A percentile compares a stretch with the other conserved stretches of the same genome.
phyloP scores from a whole-genome alignment of 2,888 invertebrate species.

The Diloba caeruleocephala region DNA sequence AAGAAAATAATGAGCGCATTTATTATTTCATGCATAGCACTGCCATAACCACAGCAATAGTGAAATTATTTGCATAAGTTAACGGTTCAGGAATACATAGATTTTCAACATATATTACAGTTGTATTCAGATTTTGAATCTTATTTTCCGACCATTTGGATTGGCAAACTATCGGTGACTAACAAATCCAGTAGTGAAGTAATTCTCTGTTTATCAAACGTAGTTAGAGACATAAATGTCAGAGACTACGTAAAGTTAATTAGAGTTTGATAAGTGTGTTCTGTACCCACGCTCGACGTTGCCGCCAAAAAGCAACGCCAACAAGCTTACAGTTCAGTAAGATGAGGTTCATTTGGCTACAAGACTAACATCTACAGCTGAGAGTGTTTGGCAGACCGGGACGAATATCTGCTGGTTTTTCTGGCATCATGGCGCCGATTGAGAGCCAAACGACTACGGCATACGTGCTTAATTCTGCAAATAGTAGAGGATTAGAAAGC shows the following conservation, averaged over 20 bases:
- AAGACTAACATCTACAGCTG: conserved; percentile 66
- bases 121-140: conserved; percentile 5
- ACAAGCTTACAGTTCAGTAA: conserved; percentile 61
- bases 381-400: conserved; percentile 70
- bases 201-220: conserved; percentile 13
- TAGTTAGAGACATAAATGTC: conserved; percentile 33
- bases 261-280: conserved; percentile 25
- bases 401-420: conserved; percentile 64
- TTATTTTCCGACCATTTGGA: conserved; percentile 11
- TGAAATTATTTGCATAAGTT: conserved; percentile 39
- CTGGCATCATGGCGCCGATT: conserved; percentile 67
- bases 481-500: conserved; percentile 61
- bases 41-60: conserved; percentile 22
- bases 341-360: conserved; percentile 76
- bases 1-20: conserved; percentile 35
- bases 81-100: conserved; percentile 5
- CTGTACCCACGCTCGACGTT: conserved; percentile 29
- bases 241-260: conserved; percentile 39
- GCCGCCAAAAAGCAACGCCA: conserved; percentile 67
- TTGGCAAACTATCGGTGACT: neutral
- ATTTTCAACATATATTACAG: neutral
- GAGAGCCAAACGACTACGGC: conserved; percentile 74
- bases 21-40: conserved; percentile 25
- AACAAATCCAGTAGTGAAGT: conserved; percentile 5
- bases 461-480: conserved; percentile 66